Conservation (phyloP, 37 sponge, comb jelly and placozoan genomes). For the Aphrocallistes beatrix region DNA sequence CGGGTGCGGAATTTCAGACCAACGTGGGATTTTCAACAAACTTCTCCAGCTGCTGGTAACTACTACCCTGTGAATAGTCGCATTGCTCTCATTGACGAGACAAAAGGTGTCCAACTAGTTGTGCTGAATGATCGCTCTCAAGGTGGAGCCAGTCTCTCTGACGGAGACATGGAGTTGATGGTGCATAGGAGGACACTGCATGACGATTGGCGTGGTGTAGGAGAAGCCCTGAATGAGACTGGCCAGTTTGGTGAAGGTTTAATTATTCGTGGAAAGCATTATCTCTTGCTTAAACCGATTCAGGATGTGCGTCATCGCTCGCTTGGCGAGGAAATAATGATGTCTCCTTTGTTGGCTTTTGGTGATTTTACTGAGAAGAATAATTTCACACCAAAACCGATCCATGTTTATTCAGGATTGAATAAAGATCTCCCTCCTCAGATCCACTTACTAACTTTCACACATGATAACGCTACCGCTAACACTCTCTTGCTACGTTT, state of each 20-base stretch:
- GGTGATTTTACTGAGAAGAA: not conserved
- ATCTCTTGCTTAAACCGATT: slow-evolving; percentile 30
- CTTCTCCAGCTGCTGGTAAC: slow-evolving; percentile 86
- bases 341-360: slow-evolving; percentile 27
- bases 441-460: slow-evolving; percentile 65
- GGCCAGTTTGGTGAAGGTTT: slow-evolving; percentile 68
- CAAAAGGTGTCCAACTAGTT: slow-evolving; percentile 49
- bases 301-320: slow-evolving; percentile 30
- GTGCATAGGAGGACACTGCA: slow-evolving; percentile 67
- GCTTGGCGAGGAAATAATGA: slow-evolving; percentile 43
- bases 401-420: slow-evolving; percentile 27
- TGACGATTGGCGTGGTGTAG: slow-evolving; percentile 78
- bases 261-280: slow-evolving; percentile 64
- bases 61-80: slow-evolving; percentile 90
- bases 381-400: not conserved
- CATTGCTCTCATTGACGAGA: slow-evolving; percentile 29
- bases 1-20: slow-evolving; percentile 61
- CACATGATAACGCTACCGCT: not conserved
- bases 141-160: slow-evolving; percentile 70
- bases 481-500: slow-evolving; percentile 38
- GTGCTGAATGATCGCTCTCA: slow-evolving; percentile 84
- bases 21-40: slow-evolving; percentile 58
- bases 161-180: slow-evolving; percentile 54
- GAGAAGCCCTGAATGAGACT: slow-evolving; percentile 84
- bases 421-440: slow-evolving; percentile 44